Evolutionary conservation across 2,113 vertebrate species (phyloP), one percentile per base, ranked within the genome.

Genomic region (Dendrocopos noguchii): DNA sequence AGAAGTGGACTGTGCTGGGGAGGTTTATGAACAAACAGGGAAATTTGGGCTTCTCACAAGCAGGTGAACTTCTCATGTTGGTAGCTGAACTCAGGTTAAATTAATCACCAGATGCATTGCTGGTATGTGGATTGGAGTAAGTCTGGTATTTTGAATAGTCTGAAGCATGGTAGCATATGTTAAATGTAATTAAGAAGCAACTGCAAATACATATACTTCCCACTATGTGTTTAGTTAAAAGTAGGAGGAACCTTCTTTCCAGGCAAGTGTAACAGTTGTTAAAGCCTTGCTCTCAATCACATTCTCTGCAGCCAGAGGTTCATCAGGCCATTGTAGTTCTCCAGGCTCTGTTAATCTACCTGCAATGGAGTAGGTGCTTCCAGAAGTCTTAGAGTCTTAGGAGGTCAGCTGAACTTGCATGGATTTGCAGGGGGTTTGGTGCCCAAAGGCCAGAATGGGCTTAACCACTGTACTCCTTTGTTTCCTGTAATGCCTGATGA

Each of bases 101-200:
- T 90, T 74, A 90, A 31, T 53, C 42, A 78, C 21, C 19, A 74
- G 56, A 82, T 85, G 66, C 25, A 84, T 83, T 4, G 1, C 68
- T 88, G 72, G 21, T 47, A 42, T 47, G 67, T 80, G 76, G 67
- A 33, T 77, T 87, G 77, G 67, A 55, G 0, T 56, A 71, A 55
- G 46, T 90, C 67, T 94, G 87, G 12, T 92, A 89, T 83, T 85
- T 93, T 94, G 85, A 92, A 72, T 76, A 95, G 47, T 86, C 61
- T 71, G 64, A 86, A 74, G 72, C 36, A 18, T 52, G 60, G 33
- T 68, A 77, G 28, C 92, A 90, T 94, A 87, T 93, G 83, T 90
- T 92, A 91, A 78, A 36, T 78, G 44, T 71, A 95, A 80, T 93
- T 78, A 86, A 84, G 75, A 76, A 88, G 39, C 18, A 85, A 61